phyloP scores from a whole-genome alignment of 2,113 vertebrate genomes.

The Polypterus bichir region DNA sequence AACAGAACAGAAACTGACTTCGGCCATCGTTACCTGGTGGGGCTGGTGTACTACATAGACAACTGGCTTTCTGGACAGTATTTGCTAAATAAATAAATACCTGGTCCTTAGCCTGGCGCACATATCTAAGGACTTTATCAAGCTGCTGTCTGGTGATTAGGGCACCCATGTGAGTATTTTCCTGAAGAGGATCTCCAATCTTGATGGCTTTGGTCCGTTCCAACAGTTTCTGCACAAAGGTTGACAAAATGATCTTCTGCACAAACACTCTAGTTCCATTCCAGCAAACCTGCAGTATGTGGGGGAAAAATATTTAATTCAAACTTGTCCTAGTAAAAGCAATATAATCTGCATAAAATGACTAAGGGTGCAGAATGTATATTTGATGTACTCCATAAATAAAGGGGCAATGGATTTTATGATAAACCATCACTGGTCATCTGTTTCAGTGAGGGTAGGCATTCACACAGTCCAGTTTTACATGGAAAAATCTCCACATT shows the following conservation, averaged over 20 bases:
- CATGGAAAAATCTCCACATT: no score
- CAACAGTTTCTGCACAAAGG: constrained; percentile 75
- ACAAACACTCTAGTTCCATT: constrained; percentile 90
- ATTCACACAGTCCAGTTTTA: no score
- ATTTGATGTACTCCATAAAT: no score
- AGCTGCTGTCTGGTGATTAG: constrained; percentile 78
- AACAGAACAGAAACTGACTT: no score
- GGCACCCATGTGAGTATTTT: constrained; percentile 78
- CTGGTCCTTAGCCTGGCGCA: constrained; percentile 71
- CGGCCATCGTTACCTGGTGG: no score
- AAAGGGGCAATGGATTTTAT: no score
- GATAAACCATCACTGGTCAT: no score
- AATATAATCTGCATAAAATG: neutral
- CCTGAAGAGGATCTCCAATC: constrained; percentile 74
- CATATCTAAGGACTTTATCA: constrained; percentile 71
- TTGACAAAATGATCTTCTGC: constrained; percentile 67
- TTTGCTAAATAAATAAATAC: constrained; percentile 30
- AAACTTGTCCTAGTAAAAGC: neutral
- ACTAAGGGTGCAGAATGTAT: neutral
- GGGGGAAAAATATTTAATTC: neutral
- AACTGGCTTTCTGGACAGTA: no score
- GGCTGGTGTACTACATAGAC: no score
- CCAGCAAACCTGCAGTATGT: constrained; percentile 69
- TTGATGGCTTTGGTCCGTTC: constrained; percentile 72
- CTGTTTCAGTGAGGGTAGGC: no score